Conservation (phyloP, 2,797 vertebrate species). For the Pseudopleuronectes americanus region DNA sequence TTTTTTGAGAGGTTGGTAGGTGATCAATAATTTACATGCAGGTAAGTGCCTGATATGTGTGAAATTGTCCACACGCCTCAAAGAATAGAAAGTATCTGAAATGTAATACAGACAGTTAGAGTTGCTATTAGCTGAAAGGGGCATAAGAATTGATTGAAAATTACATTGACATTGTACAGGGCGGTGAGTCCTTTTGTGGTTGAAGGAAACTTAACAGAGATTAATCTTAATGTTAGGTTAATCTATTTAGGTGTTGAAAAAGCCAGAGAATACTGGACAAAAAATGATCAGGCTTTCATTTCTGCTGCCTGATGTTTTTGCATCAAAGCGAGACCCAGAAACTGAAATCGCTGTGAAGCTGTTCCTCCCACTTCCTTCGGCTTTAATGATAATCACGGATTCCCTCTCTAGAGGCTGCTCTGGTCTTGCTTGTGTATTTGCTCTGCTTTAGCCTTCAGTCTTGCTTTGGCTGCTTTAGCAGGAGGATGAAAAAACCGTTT, state of each 20-base stretch:
- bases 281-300: slow-evolving; percentile 5
- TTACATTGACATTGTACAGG: slow-evolving; percentile 45
- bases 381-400: slow-evolving; percentile 61
- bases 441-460: slow-evolving; percentile 38
- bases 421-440: slow-evolving; percentile 27
- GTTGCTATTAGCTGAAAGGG: slow-evolving; percentile 54
- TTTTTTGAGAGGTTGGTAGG: slow-evolving; percentile 33
- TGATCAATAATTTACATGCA: slow-evolving; percentile 73
- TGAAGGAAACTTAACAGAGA: slow-evolving; percentile 14
- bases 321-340: slow-evolving; percentile 36
- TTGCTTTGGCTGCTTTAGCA: slow-evolving; percentile 17
- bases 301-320: slow-evolving; percentile 11
- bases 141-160: slow-evolving; percentile 49
- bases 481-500: slow-evolving; percentile 11
- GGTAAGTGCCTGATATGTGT: slow-evolving; percentile 61
- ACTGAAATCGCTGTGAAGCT: slow-evolving; percentile 31
- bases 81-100: slow-evolving; percentile 58
- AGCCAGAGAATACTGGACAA: slow-evolving; percentile 6
- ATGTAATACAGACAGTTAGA: slow-evolving; percentile 36
- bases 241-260: slow-evolving; percentile 37
- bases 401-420: slow-evolving; percentile 24
- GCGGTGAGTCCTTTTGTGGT: slow-evolving; percentile 6
- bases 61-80: slow-evolving; percentile 49
- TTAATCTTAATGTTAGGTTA: slow-evolving; percentile 28
- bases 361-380: slow-evolving; percentile 50